phyloP scores from a whole-genome alignment of 2,888 invertebrate genomes.

The Thecocarcelia acutangulata region DNA sequence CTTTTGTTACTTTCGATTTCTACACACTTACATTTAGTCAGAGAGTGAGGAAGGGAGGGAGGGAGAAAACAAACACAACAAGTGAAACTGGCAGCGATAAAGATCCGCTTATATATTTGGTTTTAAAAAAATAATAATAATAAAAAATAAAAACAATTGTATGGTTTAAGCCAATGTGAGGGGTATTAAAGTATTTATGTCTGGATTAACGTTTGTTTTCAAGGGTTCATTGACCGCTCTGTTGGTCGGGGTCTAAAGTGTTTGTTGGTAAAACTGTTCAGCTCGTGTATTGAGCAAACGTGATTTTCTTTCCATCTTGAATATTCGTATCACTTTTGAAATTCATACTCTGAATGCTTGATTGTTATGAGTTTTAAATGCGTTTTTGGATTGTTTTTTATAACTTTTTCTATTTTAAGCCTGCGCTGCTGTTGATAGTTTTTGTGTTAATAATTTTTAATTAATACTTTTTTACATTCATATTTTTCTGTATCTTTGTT shows the following conservation, averaged over 20 bases:
- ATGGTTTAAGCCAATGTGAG: constrained; percentile 31
- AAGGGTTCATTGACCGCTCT: constrained; percentile 66
- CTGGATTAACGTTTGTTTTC: constrained; percentile 44
- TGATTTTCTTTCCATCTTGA: constrained; percentile 50
- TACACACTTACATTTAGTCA: constrained; percentile 48
- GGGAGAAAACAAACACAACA: constrained; percentile 4
- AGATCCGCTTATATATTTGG: constrained; percentile 59
- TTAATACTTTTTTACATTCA: constrained; percentile 12
- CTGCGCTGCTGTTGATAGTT: neutral
- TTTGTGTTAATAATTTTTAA: constrained; percentile 14
- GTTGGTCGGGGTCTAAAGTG: constrained; percentile 56
- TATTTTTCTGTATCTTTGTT: too few species aligned
- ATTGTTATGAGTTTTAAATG: neutral
- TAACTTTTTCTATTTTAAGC: neutral
- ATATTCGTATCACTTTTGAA: constrained; percentile 18
- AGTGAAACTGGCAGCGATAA: constrained; percentile 26
- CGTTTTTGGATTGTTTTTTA: constrained; percentile 9
- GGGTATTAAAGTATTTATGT: constrained; percentile 15
- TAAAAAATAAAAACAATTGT: constrained; percentile 63
- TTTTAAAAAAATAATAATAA: constrained; percentile 35
- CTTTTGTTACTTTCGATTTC: constrained; percentile 64
- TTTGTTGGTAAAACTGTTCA: constrained; percentile 14
- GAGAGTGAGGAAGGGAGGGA: neutral
- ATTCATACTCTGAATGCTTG: constrained; percentile 22
- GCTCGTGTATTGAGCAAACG: constrained; percentile 45